These are phyloP conservation scores for Drosophila pallidifrons DNA, from an alignment of 1,140 invertebrate species.

Conservation along the genomic window DNA sequence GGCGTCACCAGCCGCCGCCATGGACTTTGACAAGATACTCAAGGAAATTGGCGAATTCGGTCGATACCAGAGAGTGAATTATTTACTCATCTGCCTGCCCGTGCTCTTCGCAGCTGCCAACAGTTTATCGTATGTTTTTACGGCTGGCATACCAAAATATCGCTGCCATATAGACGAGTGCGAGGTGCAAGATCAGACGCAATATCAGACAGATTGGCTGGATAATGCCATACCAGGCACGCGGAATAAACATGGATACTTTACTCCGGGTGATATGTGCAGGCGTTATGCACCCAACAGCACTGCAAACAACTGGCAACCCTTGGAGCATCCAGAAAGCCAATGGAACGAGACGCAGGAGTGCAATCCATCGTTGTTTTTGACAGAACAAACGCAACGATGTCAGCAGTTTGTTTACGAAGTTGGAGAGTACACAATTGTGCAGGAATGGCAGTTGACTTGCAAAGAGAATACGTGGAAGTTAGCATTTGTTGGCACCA, in stretches of 20 bases:
- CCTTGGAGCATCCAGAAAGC: not conserved
- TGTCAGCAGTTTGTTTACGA: slow-evolving; percentile 86
- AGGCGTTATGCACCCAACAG: slow-evolving; percentile 54
- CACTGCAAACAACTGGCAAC: not conserved
- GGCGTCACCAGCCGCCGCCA: slow-evolving; percentile 14
- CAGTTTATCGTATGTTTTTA: slow-evolving; percentile 88
- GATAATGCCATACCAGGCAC: slow-evolving; percentile 84
- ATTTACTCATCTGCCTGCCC: slow-evolving; percentile 87
- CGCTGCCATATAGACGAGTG: slow-evolving; percentile 86
- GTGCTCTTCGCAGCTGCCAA: slow-evolving; percentile 87
- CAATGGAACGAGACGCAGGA: not conserved
- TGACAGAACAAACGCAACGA: slow-evolving; percentile 51
- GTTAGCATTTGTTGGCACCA: slow-evolving; percentile 87
- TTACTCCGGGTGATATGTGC: slow-evolving; percentile 66
- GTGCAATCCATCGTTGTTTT: slow-evolving; percentile 78
- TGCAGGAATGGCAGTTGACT: slow-evolving; percentile 87
- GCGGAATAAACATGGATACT: slow-evolving; percentile 61
- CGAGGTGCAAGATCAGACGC: slow-evolving; percentile 74
- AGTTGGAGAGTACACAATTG: slow-evolving; percentile 86
- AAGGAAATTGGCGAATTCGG: slow-evolving; percentile 87
- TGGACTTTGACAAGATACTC: slow-evolving; percentile 85
- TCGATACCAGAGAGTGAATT: slow-evolving; percentile 86
- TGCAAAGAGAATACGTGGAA: slow-evolving; percentile 88
- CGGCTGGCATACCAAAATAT: slow-evolving; percentile 86
- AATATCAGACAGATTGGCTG: slow-evolving; percentile 85